These are phyloP conservation scores for Macrosiphum euphorbiae DNA, from an alignment of 2,888 invertebrate genomes.

Conservation along the genomic window DNA sequence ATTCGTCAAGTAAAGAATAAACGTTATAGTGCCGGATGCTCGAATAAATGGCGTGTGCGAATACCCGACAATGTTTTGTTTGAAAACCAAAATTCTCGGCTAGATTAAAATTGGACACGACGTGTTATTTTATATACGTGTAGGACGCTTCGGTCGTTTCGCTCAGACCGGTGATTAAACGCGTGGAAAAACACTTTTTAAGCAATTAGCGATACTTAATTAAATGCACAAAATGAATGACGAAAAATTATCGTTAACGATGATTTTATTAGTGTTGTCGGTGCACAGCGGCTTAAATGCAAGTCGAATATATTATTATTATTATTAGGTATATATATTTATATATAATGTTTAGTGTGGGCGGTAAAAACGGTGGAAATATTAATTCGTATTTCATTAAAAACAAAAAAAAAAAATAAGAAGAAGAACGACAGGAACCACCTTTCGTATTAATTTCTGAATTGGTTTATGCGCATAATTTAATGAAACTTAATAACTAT, in stretches of 20 bases:
- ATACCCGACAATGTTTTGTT: not conserved
- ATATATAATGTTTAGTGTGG: not conserved
- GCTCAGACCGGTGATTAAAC: not conserved
- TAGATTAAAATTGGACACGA: not conserved
- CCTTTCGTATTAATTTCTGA: not conserved
- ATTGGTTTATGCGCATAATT: not conserved
- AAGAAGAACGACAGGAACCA: not conserved
- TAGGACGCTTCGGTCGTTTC: not conserved
- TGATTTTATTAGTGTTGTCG: not conserved
- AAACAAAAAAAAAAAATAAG: not conserved
- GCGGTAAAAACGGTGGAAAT: not conserved
- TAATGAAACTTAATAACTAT: not conserved
- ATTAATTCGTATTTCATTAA: not conserved
- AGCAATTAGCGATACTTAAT: constrained; percentile 6
- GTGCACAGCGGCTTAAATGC: not conserved
- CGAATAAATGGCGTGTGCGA: not conserved
- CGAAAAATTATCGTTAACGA: not conserved
- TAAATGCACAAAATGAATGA: constrained; percentile 1
- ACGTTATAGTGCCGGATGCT: not conserved
- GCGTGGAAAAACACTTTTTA: not conserved
- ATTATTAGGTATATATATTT: not conserved
- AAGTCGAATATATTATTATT: not conserved
- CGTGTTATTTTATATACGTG: not conserved
- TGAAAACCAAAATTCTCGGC: not conserved
- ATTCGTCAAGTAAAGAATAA: constrained; percentile 25